Conservation (phyloP, 37 sponge, comb jelly and placozoan genomes). For the Ianthella basta region DNA sequence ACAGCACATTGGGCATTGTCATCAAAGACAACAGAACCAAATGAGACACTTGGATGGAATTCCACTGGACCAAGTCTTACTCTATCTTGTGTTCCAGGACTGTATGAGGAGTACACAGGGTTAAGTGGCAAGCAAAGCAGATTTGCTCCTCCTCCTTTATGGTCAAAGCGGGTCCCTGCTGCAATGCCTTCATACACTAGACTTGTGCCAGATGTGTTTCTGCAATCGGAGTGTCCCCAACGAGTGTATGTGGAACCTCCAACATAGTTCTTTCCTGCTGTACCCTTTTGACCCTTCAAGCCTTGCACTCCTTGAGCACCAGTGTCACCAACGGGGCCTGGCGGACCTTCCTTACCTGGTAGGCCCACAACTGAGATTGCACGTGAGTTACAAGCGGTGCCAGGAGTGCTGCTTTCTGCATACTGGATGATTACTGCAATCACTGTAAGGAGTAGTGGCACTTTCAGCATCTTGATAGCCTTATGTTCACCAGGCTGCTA, state of each 20-base stretch:
- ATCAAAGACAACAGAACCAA: background rate
- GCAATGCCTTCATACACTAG: background rate
- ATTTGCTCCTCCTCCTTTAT: background rate
- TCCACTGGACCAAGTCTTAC: constrained; percentile 11
- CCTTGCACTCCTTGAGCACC: background rate
- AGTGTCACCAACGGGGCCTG: background rate
- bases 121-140: constrained; percentile 8
- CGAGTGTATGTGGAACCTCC: background rate
- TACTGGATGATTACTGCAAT: background rate
- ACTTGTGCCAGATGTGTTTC: background rate
- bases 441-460: background rate
- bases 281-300: background rate
- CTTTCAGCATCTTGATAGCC: background rate
- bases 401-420: background rate
- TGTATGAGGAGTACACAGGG: constrained; percentile 3
- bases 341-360: background rate
- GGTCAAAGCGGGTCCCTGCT: background rate
- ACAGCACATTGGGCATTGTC: background rate
- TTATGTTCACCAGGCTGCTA: too few species aligned
- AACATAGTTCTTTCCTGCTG: background rate
- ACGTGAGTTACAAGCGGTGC: background rate
- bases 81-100: background rate
- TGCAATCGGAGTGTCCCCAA: background rate
- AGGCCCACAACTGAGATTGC: background rate
- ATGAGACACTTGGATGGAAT: background rate